phyloP scores from a whole-genome alignment of 2,888 invertebrate species.

The Pammene aurita region DNA sequence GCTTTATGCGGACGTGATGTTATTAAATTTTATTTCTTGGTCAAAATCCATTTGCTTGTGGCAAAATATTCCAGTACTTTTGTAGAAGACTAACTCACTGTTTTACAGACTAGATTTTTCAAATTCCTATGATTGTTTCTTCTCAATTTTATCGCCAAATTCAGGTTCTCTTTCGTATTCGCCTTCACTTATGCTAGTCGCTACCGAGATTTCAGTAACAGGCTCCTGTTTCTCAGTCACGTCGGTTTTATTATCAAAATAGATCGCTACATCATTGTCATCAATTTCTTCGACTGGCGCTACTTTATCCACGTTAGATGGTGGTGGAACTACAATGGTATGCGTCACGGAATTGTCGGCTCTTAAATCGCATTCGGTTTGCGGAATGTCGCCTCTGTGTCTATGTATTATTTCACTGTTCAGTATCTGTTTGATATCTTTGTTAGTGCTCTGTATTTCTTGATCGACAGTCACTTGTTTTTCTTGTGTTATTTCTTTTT shows the following conservation, averaged over 20 bases:
- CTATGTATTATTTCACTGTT: slow-evolving; percentile 54
- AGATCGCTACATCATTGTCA: slow-evolving; percentile 84
- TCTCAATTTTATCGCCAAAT: slow-evolving; percentile 64
- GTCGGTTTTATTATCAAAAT: slow-evolving; percentile 66
- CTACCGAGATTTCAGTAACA: slow-evolving; percentile 77
- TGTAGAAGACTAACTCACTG: slow-evolving; percentile 24
- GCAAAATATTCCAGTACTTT: neutral
- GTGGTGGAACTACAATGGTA: slow-evolving; percentile 70
- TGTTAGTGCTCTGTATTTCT: slow-evolving; percentile 59
- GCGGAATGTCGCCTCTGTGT: slow-evolving; percentile 58
- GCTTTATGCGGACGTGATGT: neutral
- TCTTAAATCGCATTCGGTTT: slow-evolving; percentile 70
- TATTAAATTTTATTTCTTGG: neutral
- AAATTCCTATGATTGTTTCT: slow-evolving; percentile 54
- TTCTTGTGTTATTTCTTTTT: slow-evolving; percentile 41
- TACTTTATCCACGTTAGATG: slow-evolving; percentile 54
- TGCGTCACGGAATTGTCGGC: slow-evolving; percentile 74
- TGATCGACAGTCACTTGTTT: slow-evolving; percentile 53
- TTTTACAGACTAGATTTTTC: slow-evolving; percentile 27
- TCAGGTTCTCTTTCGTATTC: slow-evolving; percentile 52
- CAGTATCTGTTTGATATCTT: slow-evolving; percentile 52
- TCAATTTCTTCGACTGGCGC: slow-evolving; percentile 71
- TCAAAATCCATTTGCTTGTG: neutral
- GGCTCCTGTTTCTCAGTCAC: slow-evolving; percentile 55
- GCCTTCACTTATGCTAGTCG: slow-evolving; percentile 75